Base-by-base conservation (phyloP, 2,113 vertebrate genomes). In the Dinomys branickii region DNA sequence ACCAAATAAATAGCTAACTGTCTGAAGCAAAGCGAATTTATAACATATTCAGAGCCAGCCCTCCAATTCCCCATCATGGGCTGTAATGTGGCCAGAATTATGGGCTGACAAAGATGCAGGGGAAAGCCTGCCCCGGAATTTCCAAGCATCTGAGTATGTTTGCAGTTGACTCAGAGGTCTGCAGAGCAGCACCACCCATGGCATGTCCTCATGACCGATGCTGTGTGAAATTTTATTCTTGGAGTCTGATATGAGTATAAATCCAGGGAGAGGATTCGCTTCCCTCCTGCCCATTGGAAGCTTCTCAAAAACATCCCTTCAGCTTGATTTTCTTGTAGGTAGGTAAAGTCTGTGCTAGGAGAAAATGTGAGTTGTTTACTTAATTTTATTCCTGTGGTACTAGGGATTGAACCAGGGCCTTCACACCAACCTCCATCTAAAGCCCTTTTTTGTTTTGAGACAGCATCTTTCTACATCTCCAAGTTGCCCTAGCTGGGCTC, bases 141-240 rank as follows among this genome's bases (percentile, higher is more conserved):
- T 33, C 35, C 50, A 1, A 73, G 75, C 83, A 13, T 35, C 52
- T 61, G 71, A 33, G 10, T 85, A 50, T 56, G n/a, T 80, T 54
- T 71, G n/a, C 26, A n/a, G 11, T 16, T 14, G 38, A 10, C 83
- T 88, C 14, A 0, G n/a, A 65, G 47, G 35, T 0, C 30, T 47
- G 5, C 13, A 33, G 56, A 59, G 80, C 38, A 35, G 6, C 10
- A 2, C 35, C 30, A 20, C 0, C 3, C 11, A 35, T 30, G 35
- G 17, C 47, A 20, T 1, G 4, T 8, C 0, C 7, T 52, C 65
- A 28, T 0, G 0, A 10, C 54, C 4, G 17, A 16, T 3, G 0
- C 41, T 0, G 22, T 0, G 7, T 1, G 20, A 59, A 41, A 56
- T 22, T 56, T 41, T 75, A 22, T 35, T n/a, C 65, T 47, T 1